These are phyloP conservation scores for Hypotaenidia philippensis DNA, from an alignment of 2,797 vertebrate genomes.

Conservation along the genomic window DNA sequence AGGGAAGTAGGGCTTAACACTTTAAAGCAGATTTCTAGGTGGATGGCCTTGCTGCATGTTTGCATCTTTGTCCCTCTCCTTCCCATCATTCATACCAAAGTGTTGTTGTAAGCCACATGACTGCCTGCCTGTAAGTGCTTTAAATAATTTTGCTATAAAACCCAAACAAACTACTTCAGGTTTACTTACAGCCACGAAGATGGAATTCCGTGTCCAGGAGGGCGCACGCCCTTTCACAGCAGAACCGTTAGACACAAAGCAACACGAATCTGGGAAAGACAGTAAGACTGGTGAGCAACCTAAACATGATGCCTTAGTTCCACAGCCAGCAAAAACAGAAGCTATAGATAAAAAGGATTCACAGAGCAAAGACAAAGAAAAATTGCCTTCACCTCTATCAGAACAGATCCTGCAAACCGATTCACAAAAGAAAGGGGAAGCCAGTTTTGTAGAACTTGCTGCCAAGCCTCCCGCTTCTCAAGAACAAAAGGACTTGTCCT, in stretches of 20 bases:
- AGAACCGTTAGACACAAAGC: conserved; percentile 86
- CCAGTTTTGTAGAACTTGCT: conserved; percentile 31
- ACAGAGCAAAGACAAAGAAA: conserved; percentile 67
- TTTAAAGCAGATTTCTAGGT: conserved; percentile 65
- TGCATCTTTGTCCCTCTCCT: conserved; percentile 60
- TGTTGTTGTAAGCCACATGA: conserved; percentile 65
- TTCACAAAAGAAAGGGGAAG: conserved; percentile 52
- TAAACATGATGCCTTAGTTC: conserved; percentile 85
- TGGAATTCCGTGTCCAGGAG: conserved; percentile 89
- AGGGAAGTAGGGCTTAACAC: conserved; percentile 12
- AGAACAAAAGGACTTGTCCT: conserved; percentile 72
- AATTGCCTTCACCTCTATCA: conserved; percentile 35
- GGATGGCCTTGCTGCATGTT: conserved; percentile 77
- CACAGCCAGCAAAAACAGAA: conserved; percentile 82
- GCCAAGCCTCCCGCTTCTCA: conserved; percentile 54
- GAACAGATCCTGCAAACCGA: conserved; percentile 45
- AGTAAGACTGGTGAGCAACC: conserved; percentile 84
- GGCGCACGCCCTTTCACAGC: conserved; percentile 78
- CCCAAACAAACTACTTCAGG: conserved; percentile 93
- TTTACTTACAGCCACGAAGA: conserved; percentile 99
- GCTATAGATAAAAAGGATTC: conserved; percentile 65
- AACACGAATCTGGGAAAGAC: conserved; percentile 82
- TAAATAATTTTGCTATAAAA: conserved; percentile 77
- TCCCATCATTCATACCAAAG: conserved; percentile 69
- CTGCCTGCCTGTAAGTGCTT: conserved; percentile 78